Evolutionary conservation across 2,888 invertebrate genomes (phyloP).

Genomic region (Cryptosula pallasiana): DNA sequence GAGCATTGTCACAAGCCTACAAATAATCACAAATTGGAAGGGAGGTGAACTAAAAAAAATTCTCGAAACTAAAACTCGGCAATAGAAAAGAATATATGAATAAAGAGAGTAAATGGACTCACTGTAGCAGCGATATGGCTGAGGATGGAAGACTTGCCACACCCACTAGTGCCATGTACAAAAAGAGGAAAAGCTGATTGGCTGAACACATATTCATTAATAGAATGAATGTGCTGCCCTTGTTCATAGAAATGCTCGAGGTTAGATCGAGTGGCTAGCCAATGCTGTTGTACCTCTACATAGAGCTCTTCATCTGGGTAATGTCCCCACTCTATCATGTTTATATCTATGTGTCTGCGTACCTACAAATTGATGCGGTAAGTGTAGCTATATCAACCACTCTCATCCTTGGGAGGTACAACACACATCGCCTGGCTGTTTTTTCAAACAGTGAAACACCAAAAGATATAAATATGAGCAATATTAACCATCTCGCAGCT

Average conservation of each 20-base stretch:
- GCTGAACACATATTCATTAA: background rate
- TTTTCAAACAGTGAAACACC: too few species aligned
- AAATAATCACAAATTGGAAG: too few species aligned
- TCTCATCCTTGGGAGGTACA: too few species aligned
- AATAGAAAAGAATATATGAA: too few species aligned
- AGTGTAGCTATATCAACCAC: too few species aligned
- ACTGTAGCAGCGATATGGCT: conserved; percentile 2
- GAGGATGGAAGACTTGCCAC: conserved; percentile 22
- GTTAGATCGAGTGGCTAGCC: conserved; percentile 1
- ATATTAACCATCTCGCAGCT: too few species aligned
- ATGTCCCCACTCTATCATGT: conserved; percentile 18
- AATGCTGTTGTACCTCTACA: conserved; percentile 21
- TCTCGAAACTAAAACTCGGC: too few species aligned
- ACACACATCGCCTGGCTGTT: too few species aligned
- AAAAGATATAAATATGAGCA: too few species aligned
- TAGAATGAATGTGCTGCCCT: conserved; percentile 7
- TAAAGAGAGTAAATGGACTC: background rate
- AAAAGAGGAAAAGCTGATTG: background rate
- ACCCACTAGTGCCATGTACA: conserved; percentile 4
- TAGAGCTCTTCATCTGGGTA: conserved; percentile 22
- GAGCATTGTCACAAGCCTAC: conserved; percentile 1
- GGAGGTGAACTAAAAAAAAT: too few species aligned
- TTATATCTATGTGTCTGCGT: conserved; percentile 16
- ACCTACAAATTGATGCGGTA: too few species aligned
- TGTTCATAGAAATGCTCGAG: conserved; percentile 15